Percentiles rank a stretch among this genome's conserved stretches.
Evolutionary conservation across 2,888 invertebrate species (phyloP).

Genomic region (Lissocephala sabroskyi): DNA sequence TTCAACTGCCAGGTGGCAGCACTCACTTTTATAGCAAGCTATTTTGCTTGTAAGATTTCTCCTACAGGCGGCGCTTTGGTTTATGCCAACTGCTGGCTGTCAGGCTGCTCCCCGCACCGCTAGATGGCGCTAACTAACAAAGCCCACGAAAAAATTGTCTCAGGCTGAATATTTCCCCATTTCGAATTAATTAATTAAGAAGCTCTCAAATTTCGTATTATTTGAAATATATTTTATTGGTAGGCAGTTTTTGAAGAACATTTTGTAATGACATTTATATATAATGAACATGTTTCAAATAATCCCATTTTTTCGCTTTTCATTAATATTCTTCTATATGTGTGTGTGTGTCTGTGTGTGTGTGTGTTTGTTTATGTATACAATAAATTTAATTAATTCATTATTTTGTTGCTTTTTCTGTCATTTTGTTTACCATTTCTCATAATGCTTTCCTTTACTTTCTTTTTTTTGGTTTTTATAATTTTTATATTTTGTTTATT

Average conservation of each 20-base stretch:
- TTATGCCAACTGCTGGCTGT: too few relatives aligned
- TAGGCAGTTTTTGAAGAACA: constrained; percentile 73
- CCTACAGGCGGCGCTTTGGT: too few relatives aligned
- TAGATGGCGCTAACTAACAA: too few relatives aligned
- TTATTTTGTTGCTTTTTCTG: constrained; percentile 27
- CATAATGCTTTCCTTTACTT: constrained; percentile 8
- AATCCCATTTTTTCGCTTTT: constrained; percentile 47
- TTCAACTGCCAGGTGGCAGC: too few relatives aligned
- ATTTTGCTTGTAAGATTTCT: too few relatives aligned
- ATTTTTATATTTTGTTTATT: constrained; percentile 16
- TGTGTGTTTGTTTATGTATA: constrained; percentile 42
- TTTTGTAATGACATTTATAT: constrained; percentile 72
- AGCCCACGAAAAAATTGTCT: too few relatives aligned
- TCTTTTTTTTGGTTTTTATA: constrained; percentile 18
- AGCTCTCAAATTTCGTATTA: constrained; percentile 54
- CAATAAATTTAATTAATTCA: constrained; percentile 51
- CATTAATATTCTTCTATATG: constrained; percentile 54
- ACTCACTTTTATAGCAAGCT: too few relatives aligned
- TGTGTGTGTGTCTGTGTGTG: constrained; percentile 12
- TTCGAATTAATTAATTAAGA: too few relatives aligned
- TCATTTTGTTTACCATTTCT: constrained; percentile 25
- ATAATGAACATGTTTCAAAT: constrained; percentile 70
- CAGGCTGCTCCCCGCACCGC: too few relatives aligned
- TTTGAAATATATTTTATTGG: constrained; percentile 72
- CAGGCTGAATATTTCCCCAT: too few relatives aligned